These are phyloP conservation scores for Hydropsyche betteni DNA, from an alignment of 2,888 invertebrate genomes.

Conservation along the genomic window DNA sequence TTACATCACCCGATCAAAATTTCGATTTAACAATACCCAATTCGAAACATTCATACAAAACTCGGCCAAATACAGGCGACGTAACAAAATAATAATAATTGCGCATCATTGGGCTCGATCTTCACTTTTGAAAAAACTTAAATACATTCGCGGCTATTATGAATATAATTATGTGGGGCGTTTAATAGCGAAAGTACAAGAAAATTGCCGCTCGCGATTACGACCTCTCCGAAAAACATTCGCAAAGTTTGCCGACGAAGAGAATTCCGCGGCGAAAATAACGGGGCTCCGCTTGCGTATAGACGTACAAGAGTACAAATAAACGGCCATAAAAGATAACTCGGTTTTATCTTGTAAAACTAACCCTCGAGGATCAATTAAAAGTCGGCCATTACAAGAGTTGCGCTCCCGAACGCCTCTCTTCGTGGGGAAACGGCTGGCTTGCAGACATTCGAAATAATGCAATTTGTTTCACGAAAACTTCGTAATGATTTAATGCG, in stretches of 20 bases:
- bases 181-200: constrained; percentile 6
- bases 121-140: too few relatives aligned
- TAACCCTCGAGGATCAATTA: constrained; percentile 69
- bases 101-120: too few relatives aligned
- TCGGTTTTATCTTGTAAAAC: constrained; percentile 52
- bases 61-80: too few relatives aligned
- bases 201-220: constrained; percentile 22
- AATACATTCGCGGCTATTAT: too few relatives aligned
- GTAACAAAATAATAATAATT: too few relatives aligned
- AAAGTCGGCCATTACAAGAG: constrained; percentile 58
- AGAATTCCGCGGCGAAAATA: constrained; percentile 36
- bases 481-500: constrained; percentile 9
- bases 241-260: constrained; percentile 29
- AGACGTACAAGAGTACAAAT: constrained; percentile 45
- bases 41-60: not conserved
- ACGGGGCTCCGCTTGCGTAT: constrained; percentile 5
- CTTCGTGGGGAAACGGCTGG: constrained; percentile 6
- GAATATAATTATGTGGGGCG: too few relatives aligned
- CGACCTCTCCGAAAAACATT: constrained; percentile 24
- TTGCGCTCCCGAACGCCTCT: constrained; percentile 8
- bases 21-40: not conserved
- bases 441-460: constrained; percentile 19
- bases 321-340: constrained; percentile 49
- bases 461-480: constrained; percentile 11
- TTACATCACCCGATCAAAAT: too few relatives aligned